A percentile compares a stretch with the other conserved stretches of the same genome.
These are phyloP conservation scores for Heliconius erato DNA, from an alignment of 2,888 invertebrate species.

Conservation along the genomic window DNA sequence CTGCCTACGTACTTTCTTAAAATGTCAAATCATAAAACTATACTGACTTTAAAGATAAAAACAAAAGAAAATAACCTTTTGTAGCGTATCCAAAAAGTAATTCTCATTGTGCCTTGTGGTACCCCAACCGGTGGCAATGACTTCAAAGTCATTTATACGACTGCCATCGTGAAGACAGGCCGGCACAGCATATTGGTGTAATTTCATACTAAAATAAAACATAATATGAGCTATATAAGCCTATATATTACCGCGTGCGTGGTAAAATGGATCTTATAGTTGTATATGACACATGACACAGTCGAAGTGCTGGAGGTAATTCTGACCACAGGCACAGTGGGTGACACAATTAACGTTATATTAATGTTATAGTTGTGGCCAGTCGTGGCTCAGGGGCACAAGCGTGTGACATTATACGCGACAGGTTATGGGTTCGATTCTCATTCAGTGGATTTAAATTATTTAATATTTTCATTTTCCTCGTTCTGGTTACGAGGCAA, in stretches of 20 bases:
- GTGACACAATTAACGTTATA: no score
- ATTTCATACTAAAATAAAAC: conserved; percentile 56
- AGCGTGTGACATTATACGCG: background rate
- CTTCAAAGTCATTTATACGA: conserved; percentile 52
- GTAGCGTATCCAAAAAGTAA: conserved; percentile 56
- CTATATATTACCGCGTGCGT: no score
- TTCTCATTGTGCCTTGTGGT: conserved; percentile 54
- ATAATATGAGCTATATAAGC: background rate
- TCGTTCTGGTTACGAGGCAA: background rate
- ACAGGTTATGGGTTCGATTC: background rate
- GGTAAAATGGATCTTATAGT: no score
- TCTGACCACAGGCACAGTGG: no score
- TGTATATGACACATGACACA: no score
- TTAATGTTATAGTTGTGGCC: background rate
- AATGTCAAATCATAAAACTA: no score
- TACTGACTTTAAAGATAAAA: background rate
- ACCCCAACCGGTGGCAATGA: conserved; percentile 70
- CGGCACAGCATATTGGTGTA: conserved; percentile 61
- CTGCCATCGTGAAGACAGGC: conserved; percentile 64
- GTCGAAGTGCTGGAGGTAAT: no score
- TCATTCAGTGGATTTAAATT: background rate
- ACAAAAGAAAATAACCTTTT: conserved; percentile 60
- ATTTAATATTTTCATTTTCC: background rate
- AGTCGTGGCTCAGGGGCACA: background rate
- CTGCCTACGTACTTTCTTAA: no score